Percentiles rank a stretch among this genome's conserved stretches.
phyloP scores from a whole-genome alignment of 2,797 vertebrate genomes.

The Sparidentex hasta region DNA sequence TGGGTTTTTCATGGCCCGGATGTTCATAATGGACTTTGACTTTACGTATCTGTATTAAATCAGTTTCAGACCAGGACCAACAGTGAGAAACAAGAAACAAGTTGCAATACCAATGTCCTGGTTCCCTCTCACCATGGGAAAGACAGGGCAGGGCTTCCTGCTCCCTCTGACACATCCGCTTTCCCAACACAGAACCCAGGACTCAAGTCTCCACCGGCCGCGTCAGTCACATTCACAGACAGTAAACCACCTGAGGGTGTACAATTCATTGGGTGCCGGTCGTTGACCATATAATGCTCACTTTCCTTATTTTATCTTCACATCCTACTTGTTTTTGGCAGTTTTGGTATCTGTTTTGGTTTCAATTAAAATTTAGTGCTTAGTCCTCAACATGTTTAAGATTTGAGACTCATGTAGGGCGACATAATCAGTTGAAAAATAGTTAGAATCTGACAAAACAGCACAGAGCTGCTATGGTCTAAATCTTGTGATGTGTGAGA shows the following conservation, averaged over 20 bases:
- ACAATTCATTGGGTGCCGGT: slow-evolving; percentile 12
- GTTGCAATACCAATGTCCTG: slow-evolving; percentile 58
- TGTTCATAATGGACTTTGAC: slow-evolving; percentile 18
- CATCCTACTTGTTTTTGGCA: slow-evolving; percentile 17
- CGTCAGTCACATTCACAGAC: slow-evolving; percentile 27
- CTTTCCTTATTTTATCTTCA: slow-evolving; percentile 40
- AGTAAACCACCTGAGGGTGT: slow-evolving; percentile 32
- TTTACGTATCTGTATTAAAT: slow-evolving; percentile 37
- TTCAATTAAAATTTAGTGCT: neutral
- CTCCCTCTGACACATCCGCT: slow-evolving; percentile 82
- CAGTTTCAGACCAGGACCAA: slow-evolving; percentile 13
- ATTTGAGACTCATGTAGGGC: too few relatives aligned
- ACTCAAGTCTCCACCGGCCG: slow-evolving; percentile 69
- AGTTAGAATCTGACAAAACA: too few relatives aligned
- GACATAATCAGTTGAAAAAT: too few relatives aligned
- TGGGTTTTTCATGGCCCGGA: neutral
- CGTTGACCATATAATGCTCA: slow-evolving; percentile 9
- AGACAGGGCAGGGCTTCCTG: slow-evolving; percentile 86
- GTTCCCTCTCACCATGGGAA: slow-evolving; percentile 81
- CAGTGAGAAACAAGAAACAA: slow-evolving; percentile 33
- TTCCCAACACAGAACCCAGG: slow-evolving; percentile 79
- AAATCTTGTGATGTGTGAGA: too few relatives aligned
- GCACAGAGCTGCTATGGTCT: too few relatives aligned
- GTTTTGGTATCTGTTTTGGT: neutral
- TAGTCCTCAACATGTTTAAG: neutral